Evolutionary conservation across 2,113 vertebrate species (phyloP).

Genomic region (Proterorhinus semilunaris): DNA sequence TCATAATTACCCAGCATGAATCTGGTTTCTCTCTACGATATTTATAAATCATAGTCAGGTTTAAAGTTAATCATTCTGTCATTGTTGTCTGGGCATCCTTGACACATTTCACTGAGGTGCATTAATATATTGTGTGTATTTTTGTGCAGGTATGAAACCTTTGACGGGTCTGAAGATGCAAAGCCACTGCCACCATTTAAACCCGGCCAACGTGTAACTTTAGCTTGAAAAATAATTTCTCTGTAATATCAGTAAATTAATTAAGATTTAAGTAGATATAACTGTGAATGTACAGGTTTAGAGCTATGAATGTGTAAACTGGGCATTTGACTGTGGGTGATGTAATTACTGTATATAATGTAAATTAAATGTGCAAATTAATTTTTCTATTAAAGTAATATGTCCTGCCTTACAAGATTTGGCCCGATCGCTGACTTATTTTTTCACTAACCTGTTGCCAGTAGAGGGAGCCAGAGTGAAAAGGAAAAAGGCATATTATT

Average conservation of each 20-base stretch:
- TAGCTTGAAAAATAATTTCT: conserved; percentile 77
- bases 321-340: conserved; percentile 1
- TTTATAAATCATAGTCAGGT: background rate
- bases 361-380: conserved; percentile 17
- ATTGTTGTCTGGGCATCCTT: background rate
- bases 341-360: conserved; percentile 48
- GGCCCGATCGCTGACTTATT: background rate
- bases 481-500: background rate
- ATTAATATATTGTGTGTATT: conserved; percentile 15
- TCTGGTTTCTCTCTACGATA: background rate
- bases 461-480: conserved; percentile 19
- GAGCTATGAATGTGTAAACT: conserved; percentile 5
- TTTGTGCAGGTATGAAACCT: conserved; percentile 84
- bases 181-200: conserved; percentile 75
- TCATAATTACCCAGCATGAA: background rate
- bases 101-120: background rate
- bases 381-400: conserved; percentile 16
- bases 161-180: conserved; percentile 79
- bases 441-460: background rate
- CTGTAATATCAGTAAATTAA: background rate
- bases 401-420: background rate
- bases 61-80: background rate
- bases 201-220: conserved; percentile 88
- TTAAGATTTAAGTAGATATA: background rate
- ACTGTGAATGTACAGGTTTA: background rate